A percentile compares a stretch with the other conserved stretches of the same genome.
These are phyloP conservation scores for Coecobrya sp. DNA, from an alignment of 2,888 invertebrate genomes.

Conservation along the genomic window DNA sequence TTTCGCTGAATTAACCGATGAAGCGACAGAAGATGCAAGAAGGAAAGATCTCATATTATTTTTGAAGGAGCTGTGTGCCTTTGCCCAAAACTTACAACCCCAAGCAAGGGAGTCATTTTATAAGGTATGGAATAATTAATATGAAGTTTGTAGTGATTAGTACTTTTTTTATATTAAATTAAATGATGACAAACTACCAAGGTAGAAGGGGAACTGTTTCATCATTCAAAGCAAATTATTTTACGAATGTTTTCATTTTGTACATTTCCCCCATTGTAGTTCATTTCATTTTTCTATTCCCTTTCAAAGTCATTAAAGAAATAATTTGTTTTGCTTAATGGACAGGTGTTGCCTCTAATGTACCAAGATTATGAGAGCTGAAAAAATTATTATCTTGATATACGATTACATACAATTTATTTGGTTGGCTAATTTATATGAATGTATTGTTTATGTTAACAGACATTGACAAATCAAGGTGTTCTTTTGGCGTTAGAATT, in stretches of 20 bases:
- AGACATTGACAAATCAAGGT: constrained; percentile 95
- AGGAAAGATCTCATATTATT: constrained; percentile 98
- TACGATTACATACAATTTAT: no score
- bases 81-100: constrained; percentile 99
- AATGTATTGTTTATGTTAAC: constrained; percentile 78
- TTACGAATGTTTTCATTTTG: neutral
- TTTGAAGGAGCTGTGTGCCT: constrained; percentile 99
- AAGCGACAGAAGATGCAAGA: constrained; percentile 94
- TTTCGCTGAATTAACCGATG: constrained; percentile 97
- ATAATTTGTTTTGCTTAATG: constrained; percentile 49
- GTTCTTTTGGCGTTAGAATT: constrained; percentile 96
- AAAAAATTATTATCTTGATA: no score
- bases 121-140: constrained; percentile 89
- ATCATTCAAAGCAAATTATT: constrained; percentile 43
- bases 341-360: constrained; percentile 84
- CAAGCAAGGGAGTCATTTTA: constrained; percentile 99
- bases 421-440: neutral
- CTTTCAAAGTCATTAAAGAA: neutral
- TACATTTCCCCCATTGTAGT: constrained; percentile 4
- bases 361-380: constrained; percentile 86
- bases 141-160: neutral
- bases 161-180: neutral
- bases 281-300: constrained; percentile 27
- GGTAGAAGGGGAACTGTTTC: constrained; percentile 74
- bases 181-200: constrained; percentile 83